Base-by-base conservation (phyloP, 2,797 vertebrate species). In the Enteromius viviparus region DNA sequence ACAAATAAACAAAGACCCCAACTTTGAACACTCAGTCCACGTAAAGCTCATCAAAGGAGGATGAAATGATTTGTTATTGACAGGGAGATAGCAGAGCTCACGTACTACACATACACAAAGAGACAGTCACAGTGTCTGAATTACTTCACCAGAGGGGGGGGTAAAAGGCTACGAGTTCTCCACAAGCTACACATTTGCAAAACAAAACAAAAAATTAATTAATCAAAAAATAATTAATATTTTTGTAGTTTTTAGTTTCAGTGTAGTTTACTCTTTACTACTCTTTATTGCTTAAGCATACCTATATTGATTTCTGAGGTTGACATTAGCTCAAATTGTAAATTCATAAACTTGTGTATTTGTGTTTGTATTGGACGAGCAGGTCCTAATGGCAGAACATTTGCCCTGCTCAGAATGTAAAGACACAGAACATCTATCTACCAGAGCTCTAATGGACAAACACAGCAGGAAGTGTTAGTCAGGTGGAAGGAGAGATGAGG, bases 401-500 rank as follows among this genome's bases (percentile, higher is more conserved):
- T 82, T 88, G 64, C 76, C 4, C 74, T 62, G 19, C 29, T 66
- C 45, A 55, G 66, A 82, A 82, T 49, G 71, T 37, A 79, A 76
- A 81, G 42, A 60, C 29, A 70, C 19, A 29, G 45, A 49, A 70
- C 72, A 60, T 45, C 65, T 66, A 12, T 34, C 51, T 69, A 42
- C 40, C 37, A 21, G 17, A 55, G 70, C 72, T 76, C 81, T 83
- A 82, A 85, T 85, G 84, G 76, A 79, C 84, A 82, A 84, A 87
- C 71, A 82, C 3, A 7, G 62, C 29, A 76, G 55, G 64, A 70
- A 47, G n/a, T 76, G 64, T 62, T 69, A 79, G n/a, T 82, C 81
- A 84, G 75, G 77, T 81, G 79, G 81, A 87, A 88, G 74, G 53
- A 82, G 49, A 34, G 9, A 42, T 62, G 70, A 80, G 21, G 26